A percentile compares a stretch with the other conserved stretches of the same genome.
Conservation (phyloP, 1,140 invertebrate species). For the Trichonephila inaurata region DNA sequence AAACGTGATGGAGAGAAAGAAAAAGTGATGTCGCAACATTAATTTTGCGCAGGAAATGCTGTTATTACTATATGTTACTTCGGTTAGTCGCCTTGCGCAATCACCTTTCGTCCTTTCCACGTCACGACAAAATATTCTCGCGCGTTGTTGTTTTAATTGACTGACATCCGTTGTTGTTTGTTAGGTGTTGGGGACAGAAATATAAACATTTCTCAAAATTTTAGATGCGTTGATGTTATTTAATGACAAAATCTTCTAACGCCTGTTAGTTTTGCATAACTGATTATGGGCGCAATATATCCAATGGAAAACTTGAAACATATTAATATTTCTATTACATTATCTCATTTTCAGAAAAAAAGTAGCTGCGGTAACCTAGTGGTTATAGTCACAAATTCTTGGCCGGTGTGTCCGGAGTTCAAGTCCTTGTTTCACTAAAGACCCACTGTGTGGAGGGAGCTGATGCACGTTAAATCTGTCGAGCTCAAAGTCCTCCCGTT, state of each 20-base stretch:
- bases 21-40: not conserved
- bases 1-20: not conserved
- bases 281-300: too few species aligned
- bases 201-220: not conserved
- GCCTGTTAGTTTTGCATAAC: not conserved
- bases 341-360: too few species aligned
- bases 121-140: not conserved
- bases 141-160: not conserved
- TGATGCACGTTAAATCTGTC: too few species aligned
- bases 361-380: too few species aligned
- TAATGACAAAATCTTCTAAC: not conserved
- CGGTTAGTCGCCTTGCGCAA: not conserved
- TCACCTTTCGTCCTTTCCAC: not conserved
- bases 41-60: constrained; percentile 22
- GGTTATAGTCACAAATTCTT: too few species aligned
- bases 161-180: not conserved
- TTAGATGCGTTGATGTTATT: not conserved
- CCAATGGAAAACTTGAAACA: too few species aligned
- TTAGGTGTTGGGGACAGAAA: not conserved
- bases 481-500: too few species aligned
- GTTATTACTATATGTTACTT: not conserved
- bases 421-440: too few species aligned
- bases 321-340: too few species aligned
- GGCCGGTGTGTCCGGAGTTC: too few species aligned
- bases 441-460: too few species aligned